Percentiles rank a stretch among this genome's conserved stretches.
phyloP scores from a whole-genome alignment of 1,140 invertebrate species.

The Hylaeus volcanicus region DNA sequence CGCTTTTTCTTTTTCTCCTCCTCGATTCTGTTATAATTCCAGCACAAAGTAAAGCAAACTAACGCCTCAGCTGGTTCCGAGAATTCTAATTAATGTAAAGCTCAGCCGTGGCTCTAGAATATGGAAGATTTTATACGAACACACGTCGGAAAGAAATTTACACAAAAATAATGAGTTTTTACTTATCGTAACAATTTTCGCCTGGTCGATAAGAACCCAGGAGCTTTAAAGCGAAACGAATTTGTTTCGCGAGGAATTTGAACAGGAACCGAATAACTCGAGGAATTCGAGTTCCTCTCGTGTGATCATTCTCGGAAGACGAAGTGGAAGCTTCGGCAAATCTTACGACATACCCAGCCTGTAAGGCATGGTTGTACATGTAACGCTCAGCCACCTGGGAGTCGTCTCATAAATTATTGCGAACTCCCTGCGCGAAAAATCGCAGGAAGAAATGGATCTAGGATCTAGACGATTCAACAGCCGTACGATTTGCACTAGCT shows the following conservation, averaged over 20 bases:
- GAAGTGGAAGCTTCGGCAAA: slow-evolving; percentile 6
- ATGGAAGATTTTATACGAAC: too few species aligned
- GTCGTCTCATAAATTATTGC: slow-evolving; percentile 30
- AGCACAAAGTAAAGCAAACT: too few species aligned
- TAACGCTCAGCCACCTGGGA: not conserved
- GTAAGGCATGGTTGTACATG: not conserved
- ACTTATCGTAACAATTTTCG: too few species aligned
- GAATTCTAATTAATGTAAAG: too few species aligned
- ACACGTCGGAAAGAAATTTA: too few species aligned
- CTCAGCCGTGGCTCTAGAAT: too few species aligned
- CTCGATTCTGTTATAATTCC: not conserved
- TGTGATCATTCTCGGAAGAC: not conserved
- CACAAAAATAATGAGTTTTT: too few species aligned
- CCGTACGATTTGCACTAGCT: not conserved
- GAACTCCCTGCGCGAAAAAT: not conserved
- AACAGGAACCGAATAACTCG: not conserved
- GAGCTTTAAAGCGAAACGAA: slow-evolving; percentile 1
- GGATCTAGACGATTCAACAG: not conserved
- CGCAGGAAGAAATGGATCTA: not conserved
- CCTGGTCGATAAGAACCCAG: too few species aligned
- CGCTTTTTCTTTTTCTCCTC: too few species aligned
- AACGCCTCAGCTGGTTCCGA: too few species aligned
- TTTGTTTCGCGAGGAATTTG: slow-evolving; percentile 16
- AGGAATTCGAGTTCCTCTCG: not conserved
- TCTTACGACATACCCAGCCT: not conserved